Evolutionary conservation across 2,797 vertebrate species (phyloP).

Genomic region (Eurystomus glaucurus): DNA sequence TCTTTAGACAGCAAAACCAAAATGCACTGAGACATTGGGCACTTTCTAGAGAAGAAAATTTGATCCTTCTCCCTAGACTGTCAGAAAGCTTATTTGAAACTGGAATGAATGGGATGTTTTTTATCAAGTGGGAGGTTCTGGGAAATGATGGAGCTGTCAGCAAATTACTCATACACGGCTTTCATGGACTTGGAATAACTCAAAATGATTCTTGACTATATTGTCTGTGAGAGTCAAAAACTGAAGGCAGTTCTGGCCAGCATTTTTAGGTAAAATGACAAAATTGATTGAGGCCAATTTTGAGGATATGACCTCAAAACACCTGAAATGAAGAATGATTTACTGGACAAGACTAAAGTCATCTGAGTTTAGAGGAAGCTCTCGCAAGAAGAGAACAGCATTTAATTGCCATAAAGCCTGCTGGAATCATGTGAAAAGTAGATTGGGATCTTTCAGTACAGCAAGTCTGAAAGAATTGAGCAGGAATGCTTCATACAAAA

Average conservation of each 20-base stretch:
- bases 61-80: not conserved
- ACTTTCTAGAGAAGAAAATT: not conserved
- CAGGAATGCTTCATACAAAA: not conserved
- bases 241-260: not conserved
- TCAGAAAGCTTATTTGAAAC: not conserved
- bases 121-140: not conserved
- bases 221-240: not conserved
- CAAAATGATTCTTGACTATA: not conserved
- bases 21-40: not conserved
- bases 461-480: not conserved
- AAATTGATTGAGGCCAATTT: slow-evolving; percentile 24
- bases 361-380: slow-evolving; percentile 15
- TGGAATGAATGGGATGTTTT: not conserved
- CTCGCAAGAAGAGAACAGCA: not conserved
- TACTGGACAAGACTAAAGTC: slow-evolving; percentile 2
- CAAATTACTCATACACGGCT: not conserved
- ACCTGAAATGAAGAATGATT: slow-evolving; percentile 38
- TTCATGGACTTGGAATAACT: not conserved
- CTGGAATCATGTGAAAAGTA: slow-evolving; percentile 1
- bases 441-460: not conserved
- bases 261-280: slow-evolving; percentile 43
- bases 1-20: not conserved
- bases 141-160: not conserved
- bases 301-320: slow-evolving; percentile 30
- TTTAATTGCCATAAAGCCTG: slow-evolving; percentile 13